Evolutionary conservation across 2,888 invertebrate genomes (phyloP).

Genomic region (Drosophila rellima): DNA sequence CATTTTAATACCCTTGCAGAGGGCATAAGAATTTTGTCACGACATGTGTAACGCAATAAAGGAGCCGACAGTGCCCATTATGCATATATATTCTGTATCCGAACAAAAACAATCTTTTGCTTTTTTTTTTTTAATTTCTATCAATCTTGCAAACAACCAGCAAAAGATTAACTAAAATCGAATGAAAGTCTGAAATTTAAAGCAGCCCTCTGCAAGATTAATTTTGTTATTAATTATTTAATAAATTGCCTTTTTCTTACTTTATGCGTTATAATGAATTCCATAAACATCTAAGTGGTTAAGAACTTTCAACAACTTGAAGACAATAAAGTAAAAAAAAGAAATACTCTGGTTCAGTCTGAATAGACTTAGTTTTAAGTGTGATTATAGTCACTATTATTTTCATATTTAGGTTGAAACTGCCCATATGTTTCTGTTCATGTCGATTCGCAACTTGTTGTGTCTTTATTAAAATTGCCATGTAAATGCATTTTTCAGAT

Average conservation of each 20-base stretch:
- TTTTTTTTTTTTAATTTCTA: too few species aligned
- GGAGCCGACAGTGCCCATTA: background rate
- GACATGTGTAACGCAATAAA: background rate
- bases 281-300: background rate
- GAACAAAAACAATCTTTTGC: too few species aligned
- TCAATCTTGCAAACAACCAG: too few species aligned
- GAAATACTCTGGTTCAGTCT: background rate
- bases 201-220: too few species aligned
- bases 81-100: background rate
- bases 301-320: conserved; percentile 1
- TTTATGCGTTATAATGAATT: conserved; percentile 6
- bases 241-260: conserved; percentile 11
- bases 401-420: background rate
- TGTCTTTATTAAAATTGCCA: conserved; percentile 35
- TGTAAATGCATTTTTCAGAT: conserved; percentile 31
- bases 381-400: background rate
- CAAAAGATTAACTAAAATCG: too few species aligned
- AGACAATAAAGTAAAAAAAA: background rate
- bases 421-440: conserved; percentile 13
- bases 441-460: conserved; percentile 12
- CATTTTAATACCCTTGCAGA: conserved; percentile 4
- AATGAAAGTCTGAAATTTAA: too few species aligned
- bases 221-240: too few species aligned
- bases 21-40: background rate
- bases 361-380: background rate